Evolutionary conservation across 2,113 vertebrate genomes (phyloP).

Genomic region (Neodontobutis hainanensis): DNA sequence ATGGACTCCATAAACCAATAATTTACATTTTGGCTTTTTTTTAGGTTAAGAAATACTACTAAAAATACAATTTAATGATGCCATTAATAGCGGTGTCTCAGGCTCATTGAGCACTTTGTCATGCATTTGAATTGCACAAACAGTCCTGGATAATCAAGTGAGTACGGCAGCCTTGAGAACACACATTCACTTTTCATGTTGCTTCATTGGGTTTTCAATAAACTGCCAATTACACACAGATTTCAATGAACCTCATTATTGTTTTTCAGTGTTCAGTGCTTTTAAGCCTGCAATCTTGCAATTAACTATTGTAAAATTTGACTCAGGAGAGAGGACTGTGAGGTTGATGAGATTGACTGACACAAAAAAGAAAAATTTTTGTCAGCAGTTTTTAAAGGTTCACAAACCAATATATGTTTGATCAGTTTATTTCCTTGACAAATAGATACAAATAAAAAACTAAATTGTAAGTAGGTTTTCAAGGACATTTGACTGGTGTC

Average conservation of each 20-base stretch:
- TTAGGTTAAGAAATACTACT: too few species aligned
- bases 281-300: conserved; percentile 51
- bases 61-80: too few species aligned
- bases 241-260: conserved; percentile 50
- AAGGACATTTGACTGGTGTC: conserved; percentile 3
- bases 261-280: conserved; percentile 31
- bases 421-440: not conserved
- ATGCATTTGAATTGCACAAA: not conserved
- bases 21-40: too few species aligned
- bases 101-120: too few species aligned
- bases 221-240: conserved; percentile 41
- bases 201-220: conserved; percentile 37
- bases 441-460: too few species aligned
- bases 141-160: conserved; percentile 20
- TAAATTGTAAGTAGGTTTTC: not conserved
- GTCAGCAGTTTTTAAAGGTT: too few species aligned
- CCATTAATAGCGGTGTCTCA: too few species aligned
- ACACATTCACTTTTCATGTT: conserved; percentile 14
- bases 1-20: too few species aligned
- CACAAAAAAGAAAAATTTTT: not conserved
- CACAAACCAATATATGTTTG: not conserved
- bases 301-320: conserved; percentile 59
- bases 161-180: conserved; percentile 10
- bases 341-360: conserved; percentile 15
- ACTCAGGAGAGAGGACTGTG: conserved; percentile 20